Conservation (phyloP, 2,888 invertebrate genomes). For the Auanema freiburgensis region DNA sequence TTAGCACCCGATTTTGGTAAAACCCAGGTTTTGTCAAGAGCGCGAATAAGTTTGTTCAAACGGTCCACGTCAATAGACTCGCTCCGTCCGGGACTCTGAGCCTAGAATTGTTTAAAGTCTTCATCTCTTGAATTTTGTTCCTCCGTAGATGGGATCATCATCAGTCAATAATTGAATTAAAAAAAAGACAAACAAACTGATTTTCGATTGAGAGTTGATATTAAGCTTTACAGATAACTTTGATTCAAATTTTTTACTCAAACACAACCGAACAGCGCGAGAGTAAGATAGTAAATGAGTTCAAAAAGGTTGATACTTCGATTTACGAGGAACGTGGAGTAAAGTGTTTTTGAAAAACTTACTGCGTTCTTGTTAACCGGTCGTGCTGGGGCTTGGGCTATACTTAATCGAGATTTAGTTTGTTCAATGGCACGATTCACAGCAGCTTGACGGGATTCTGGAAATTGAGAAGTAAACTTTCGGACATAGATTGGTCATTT, state of each 20-base stretch:
- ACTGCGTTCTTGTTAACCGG: conserved; percentile 12
- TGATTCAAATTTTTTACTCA: no score
- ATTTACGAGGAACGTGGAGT: no score
- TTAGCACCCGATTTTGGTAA: conserved; percentile 52
- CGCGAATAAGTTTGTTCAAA: conserved; percentile 49
- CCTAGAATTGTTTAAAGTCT: conserved; percentile 22
- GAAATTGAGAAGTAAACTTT: conserved; percentile 9
- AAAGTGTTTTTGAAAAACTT: no score
- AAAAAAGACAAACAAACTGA: no score
- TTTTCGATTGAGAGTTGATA: no score
- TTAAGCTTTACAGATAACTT: no score
- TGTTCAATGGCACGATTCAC: conserved; percentile 48
- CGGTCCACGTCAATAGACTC: conserved; percentile 53
- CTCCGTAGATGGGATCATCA: no score
- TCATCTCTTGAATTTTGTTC: conserved; percentile 2
- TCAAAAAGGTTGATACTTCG: no score
- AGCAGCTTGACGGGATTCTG: conserved; percentile 41
- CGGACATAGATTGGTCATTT: background rate
- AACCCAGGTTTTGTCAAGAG: conserved; percentile 60
- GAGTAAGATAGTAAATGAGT: no score
- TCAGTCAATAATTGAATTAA: no score
- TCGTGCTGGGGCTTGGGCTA: conserved; percentile 28
- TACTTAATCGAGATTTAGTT: conserved; percentile 38
- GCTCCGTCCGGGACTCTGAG: conserved; percentile 36
- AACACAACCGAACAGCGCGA: no score